A percentile compares a stretch with the other conserved stretches of the same genome.
Evolutionary conservation across 1,140 invertebrate genomes (phyloP).

Genomic region (Trichonephila clavata): DNA sequence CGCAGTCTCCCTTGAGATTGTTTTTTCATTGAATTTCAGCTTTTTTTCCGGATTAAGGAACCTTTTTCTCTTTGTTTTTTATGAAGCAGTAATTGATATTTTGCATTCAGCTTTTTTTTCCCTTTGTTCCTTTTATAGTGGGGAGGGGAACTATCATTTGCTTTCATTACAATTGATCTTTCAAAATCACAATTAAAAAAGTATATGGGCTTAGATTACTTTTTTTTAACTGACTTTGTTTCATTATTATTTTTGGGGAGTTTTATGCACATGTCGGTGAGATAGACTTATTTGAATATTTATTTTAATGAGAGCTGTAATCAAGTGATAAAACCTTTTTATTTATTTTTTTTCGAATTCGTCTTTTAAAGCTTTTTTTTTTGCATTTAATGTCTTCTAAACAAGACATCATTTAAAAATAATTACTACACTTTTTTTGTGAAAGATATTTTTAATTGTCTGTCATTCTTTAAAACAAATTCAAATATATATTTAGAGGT

Average conservation of each 20-base stretch:
- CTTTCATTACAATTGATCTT: constrained; percentile 31
- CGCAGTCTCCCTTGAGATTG: neutral
- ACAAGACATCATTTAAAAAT: too few species aligned
- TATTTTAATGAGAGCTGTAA: neutral
- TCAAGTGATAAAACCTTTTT: neutral
- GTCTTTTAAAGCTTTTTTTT: too few species aligned
- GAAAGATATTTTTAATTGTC: too few species aligned
- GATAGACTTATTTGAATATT: neutral
- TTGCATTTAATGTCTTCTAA: too few species aligned
- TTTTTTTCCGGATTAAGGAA: constrained; percentile 11
- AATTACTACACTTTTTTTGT: too few species aligned
- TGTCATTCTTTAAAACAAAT: too few species aligned
- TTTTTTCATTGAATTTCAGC: constrained; percentile 38
- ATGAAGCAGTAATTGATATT: constrained; percentile 31
- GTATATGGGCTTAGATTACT: neutral
- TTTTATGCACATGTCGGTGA: neutral
- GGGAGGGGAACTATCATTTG: constrained; percentile 5
- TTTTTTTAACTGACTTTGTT: neutral
- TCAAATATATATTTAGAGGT: too few species aligned
- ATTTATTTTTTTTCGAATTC: too few species aligned
- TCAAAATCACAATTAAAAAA: constrained; percentile 2
- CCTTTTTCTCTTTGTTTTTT: neutral
- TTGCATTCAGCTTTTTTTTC: neutral
- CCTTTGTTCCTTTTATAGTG: neutral
- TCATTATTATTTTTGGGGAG: neutral